phyloP scores from a whole-genome alignment of 2,888 invertebrate genomes.

The Melanotus villosus region DNA sequence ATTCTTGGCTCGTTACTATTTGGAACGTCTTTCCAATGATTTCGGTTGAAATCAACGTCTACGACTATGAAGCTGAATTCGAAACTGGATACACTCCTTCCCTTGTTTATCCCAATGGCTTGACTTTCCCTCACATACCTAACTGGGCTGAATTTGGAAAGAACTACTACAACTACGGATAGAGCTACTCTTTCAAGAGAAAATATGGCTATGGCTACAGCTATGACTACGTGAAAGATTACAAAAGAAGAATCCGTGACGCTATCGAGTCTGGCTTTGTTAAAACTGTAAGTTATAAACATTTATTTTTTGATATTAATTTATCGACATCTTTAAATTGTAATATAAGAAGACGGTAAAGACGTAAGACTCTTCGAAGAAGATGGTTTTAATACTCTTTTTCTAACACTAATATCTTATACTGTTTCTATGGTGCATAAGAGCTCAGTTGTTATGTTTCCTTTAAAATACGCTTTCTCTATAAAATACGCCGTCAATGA shows the following conservation, averaged over 20 bases:
- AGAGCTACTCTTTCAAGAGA: too few species aligned
- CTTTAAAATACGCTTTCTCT: too few species aligned
- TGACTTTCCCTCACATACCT: slow-evolving; percentile 73
- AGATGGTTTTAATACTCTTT: slow-evolving; percentile 75
- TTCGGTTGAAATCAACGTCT: slow-evolving; percentile 76
- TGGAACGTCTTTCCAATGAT: slow-evolving; percentile 81
- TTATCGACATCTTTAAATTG: neutral
- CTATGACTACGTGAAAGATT: slow-evolving; percentile 61
- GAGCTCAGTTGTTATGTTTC: too few species aligned
- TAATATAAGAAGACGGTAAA: slow-evolving; percentile 53
- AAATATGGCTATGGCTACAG: too few species aligned
- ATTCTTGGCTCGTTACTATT: slow-evolving; percentile 79
- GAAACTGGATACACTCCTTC: slow-evolving; percentile 73
- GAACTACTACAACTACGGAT: too few species aligned
- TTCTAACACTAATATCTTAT: too few species aligned
- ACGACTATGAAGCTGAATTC: slow-evolving; percentile 71
- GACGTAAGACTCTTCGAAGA: slow-evolving; percentile 73
- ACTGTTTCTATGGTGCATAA: too few species aligned
- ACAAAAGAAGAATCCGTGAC: slow-evolving; percentile 72
- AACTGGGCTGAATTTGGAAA: neutral
- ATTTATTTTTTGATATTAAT: too few species aligned
- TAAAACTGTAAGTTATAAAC: slow-evolving; percentile 57
- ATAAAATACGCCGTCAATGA: too few species aligned
- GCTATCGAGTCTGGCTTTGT: slow-evolving; percentile 73
- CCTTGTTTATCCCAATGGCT: slow-evolving; percentile 76